Conservation (phyloP, 2,113 vertebrate genomes). For the Embiotoca jacksoni region DNA sequence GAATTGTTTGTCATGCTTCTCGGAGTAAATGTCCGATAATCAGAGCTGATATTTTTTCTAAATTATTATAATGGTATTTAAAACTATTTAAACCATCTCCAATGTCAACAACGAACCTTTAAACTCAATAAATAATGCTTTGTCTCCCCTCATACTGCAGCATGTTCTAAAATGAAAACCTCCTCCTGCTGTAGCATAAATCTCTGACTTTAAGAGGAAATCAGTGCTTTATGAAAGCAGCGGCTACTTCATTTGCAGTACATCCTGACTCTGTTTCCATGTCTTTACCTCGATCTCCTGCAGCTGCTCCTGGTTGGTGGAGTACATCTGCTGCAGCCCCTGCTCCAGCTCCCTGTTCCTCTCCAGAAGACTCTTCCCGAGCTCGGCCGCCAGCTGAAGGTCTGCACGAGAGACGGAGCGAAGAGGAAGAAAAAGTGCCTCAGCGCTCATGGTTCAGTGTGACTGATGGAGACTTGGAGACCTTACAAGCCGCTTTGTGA, state of each 20-base stretch:
- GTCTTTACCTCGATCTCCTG: constrained; percentile 95
- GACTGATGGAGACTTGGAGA: not conserved
- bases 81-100: not conserved
- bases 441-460: not conserved
- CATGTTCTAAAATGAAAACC: too few species aligned
- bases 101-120: not conserved
- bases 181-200: too few species aligned
- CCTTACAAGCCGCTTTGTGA: constrained; percentile 28
- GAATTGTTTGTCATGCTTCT: too few species aligned
- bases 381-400: constrained; percentile 96
- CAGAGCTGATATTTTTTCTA: not conserved
- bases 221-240: not conserved
- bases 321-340: constrained; percentile 93
- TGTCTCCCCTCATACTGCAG: too few species aligned
- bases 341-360: constrained; percentile 96
- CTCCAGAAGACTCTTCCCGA: constrained; percentile 95
- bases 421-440: not conserved
- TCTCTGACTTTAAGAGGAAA: not conserved
- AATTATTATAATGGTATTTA: not conserved
- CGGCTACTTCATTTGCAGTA: accelerated
- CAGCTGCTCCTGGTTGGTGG: constrained; percentile 93
- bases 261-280: too few species aligned
- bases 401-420: constrained; percentile 80
- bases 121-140: too few species aligned
- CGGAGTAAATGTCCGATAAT: too few species aligned